Percentiles rank a stretch among this genome's conserved stretches.
Conservation (phyloP, 2,113 vertebrate genomes). For the Alces alces region DNA sequence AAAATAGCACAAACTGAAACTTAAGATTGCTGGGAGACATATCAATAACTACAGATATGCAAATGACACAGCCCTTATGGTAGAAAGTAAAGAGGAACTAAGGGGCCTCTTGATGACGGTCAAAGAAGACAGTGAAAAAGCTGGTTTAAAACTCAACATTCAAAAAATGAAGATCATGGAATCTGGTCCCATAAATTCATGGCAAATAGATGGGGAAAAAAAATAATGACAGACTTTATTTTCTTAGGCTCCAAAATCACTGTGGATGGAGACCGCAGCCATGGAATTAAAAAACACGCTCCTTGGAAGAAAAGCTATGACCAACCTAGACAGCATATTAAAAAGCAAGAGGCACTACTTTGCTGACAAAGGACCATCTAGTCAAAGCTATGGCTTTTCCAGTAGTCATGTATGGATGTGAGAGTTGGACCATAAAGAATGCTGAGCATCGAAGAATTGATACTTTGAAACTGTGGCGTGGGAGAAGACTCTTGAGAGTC, state of each 20-base stretch:
- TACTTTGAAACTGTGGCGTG: neutral
- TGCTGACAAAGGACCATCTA: neutral
- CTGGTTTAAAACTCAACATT: neutral
- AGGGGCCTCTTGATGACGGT: neutral
- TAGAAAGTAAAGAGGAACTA: neutral
- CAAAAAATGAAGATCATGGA: neutral
- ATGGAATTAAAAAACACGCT: neutral
- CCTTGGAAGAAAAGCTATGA: neutral
- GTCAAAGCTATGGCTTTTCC: neutral
- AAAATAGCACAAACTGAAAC: neutral
- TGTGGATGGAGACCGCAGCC: neutral
- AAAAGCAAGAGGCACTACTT: neutral
- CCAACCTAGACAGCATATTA: neutral
- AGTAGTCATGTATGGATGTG: neutral
- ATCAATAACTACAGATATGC: neutral
- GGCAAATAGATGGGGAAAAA: neutral
- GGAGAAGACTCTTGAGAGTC: neutral
- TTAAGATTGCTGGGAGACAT: neutral
- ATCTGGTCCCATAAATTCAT: neutral
- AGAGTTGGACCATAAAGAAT: neutral
- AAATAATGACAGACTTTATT: neutral
- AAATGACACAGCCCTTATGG: neutral
- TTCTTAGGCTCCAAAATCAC: neutral
- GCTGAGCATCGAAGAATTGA: fast-evolving
- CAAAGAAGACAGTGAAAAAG: neutral